Evolutionary conservation across 2,888 invertebrate species (phyloP).

Genomic region (Mythimna albipuncta): DNA sequence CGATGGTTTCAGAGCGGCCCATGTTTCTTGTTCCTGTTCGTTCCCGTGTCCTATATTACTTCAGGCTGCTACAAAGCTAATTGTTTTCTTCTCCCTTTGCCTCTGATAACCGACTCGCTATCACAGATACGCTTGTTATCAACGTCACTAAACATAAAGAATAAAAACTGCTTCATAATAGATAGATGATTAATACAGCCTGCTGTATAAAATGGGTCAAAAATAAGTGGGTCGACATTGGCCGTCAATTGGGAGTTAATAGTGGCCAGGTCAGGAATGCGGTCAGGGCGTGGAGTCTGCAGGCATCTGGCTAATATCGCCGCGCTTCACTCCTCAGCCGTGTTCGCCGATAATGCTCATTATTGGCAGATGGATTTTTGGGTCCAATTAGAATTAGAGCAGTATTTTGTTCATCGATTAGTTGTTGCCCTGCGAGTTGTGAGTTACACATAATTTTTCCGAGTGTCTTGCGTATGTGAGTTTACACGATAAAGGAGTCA

Average conservation of each 20-base stretch:
- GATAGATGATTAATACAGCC: slow-evolving; percentile 13
- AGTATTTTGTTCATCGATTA: neutral
- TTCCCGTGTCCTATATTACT: neutral
- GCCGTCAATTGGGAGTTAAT: slow-evolving; percentile 69
- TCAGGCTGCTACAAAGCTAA: neutral
- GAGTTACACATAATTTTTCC: too few species aligned
- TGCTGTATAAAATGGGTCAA: slow-evolving; percentile 27
- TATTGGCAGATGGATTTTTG: slow-evolving; percentile 28
- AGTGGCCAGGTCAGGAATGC: slow-evolving; percentile 57
- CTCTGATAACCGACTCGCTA: neutral
- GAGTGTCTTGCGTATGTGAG: too few species aligned
- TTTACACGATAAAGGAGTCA: too few species aligned
- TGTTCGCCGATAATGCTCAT: slow-evolving; percentile 7
- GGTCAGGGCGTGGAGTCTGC: slow-evolving; percentile 31
- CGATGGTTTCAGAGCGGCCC: too few species aligned
- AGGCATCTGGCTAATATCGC: slow-evolving; percentile 39
- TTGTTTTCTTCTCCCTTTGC: neutral
- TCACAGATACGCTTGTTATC: neutral
- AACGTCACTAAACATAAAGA: neutral
- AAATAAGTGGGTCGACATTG: slow-evolving; percentile 59
- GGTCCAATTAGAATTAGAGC: neutral
- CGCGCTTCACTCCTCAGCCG: neutral
- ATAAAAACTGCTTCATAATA: neutral
- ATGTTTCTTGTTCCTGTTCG: neutral
- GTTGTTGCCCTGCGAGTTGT: too few species aligned